Evolutionary conservation across 2,888 invertebrate genomes (phyloP).

Genomic region (Drosophila tripunctata): DNA sequence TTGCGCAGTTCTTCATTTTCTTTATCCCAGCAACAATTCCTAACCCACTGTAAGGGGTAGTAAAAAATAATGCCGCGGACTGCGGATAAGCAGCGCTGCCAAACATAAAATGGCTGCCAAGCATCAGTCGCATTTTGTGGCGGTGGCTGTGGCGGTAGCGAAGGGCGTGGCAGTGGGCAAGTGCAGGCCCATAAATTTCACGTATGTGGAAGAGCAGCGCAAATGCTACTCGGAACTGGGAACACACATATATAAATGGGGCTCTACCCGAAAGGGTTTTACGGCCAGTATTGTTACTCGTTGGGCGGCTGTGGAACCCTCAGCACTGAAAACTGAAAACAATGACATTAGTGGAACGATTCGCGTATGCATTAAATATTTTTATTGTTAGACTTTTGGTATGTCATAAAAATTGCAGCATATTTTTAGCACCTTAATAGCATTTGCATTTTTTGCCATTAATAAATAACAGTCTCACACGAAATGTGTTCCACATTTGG

Average conservation of each 20-base stretch:
- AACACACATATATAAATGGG: conserved; percentile 15
- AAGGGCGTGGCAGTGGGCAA: conserved; percentile 56
- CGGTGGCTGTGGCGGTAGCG: conserved; percentile 12
- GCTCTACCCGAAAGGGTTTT: conserved; percentile 34
- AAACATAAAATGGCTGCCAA: conserved; percentile 34
- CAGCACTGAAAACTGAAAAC: conserved; percentile 30
- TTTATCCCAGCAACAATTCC: not conserved
- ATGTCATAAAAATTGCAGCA: conserved; percentile 29
- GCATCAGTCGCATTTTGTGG: too few species aligned
- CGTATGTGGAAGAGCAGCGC: conserved; percentile 22
- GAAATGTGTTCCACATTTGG: not conserved
- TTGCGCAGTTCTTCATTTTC: conserved; percentile 40
- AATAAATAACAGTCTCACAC: conserved; percentile 54
- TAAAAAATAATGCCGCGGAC: conserved; percentile 53
- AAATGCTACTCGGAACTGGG: not conserved
- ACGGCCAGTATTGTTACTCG: conserved; percentile 30
- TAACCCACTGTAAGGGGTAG: not conserved
- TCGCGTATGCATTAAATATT: conserved; percentile 73
- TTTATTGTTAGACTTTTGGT: conserved; percentile 68
- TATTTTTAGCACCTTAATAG: conserved; percentile 51
- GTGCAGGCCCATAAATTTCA: conserved; percentile 65
- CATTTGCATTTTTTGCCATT: conserved; percentile 51
- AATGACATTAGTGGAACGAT: conserved; percentile 54
- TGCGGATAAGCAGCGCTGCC: conserved; percentile 50
- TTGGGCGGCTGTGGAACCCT: conserved; percentile 8